Evolutionary conservation across 37 sponge, comb jelly and placozoan genomes (phyloP).

Genomic region (Corticium candelabrum): DNA sequence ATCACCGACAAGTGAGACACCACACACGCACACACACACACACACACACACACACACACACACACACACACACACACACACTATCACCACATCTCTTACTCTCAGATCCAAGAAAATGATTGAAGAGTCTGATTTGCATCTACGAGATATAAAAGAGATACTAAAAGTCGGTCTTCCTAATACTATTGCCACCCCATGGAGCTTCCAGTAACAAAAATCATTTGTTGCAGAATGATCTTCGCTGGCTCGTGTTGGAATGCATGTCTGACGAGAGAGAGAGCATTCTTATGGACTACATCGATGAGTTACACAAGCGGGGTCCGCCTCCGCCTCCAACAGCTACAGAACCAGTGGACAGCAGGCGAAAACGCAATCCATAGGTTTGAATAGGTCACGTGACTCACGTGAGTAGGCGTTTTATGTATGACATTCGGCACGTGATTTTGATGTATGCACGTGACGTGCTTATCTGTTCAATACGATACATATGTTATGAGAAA

Average conservation of each 20-base stretch:
- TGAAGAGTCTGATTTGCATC: not conserved
- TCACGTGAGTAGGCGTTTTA: too few species aligned
- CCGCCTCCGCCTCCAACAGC: slow-evolving; percentile 99
- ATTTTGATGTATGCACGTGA: too few species aligned
- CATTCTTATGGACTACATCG: slow-evolving; percentile 66
- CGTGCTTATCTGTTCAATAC: too few species aligned
- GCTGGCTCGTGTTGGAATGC: slow-evolving; percentile 89
- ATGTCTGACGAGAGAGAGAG: slow-evolving; percentile 65
- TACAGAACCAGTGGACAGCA: slow-evolving; percentile 64
- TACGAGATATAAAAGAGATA: not conserved
- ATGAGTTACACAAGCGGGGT: slow-evolving; percentile 71
- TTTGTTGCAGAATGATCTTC: slow-evolving; percentile 88
- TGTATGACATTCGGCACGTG: too few species aligned
- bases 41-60: too few species aligned
- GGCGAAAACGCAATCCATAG: slow-evolving; percentile 24
- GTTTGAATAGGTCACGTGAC: too few species aligned
- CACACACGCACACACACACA: too few species aligned
- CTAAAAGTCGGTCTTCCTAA: not conserved
- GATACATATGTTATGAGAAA: too few species aligned
- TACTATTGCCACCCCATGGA: too few species aligned
- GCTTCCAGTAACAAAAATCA: too few species aligned
- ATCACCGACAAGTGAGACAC: slow-evolving; percentile 54
- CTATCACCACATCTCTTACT: too few species aligned
- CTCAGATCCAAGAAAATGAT: not conserved
- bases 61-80: too few species aligned